phyloP scores from a whole-genome alignment of 2,888 invertebrate genomes.

The Athalia cordata region DNA sequence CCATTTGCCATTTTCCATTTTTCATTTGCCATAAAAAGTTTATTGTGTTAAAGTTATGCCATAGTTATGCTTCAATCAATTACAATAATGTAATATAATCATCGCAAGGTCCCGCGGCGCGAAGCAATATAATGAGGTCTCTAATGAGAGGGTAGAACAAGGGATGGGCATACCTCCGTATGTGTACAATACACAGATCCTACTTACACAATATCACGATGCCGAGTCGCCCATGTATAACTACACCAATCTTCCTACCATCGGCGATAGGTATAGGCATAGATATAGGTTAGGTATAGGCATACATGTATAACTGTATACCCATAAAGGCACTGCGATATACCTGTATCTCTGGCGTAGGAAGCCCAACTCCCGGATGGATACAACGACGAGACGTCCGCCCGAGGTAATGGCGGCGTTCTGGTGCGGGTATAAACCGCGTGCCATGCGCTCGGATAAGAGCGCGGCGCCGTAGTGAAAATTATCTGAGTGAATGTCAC shows the following conservation, averaged over 20 bases:
- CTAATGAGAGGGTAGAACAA: slow-evolving; percentile 62
- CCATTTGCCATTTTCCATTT: neutral
- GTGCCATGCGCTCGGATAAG: slow-evolving; percentile 28
- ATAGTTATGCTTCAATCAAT: slow-evolving; percentile 64
- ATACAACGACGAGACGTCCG: slow-evolving; percentile 28
- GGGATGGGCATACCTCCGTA: slow-evolving; percentile 36
- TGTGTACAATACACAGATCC: neutral
- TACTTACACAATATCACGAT: neutral
- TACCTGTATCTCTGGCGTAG: neutral
- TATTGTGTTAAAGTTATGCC: slow-evolving; percentile 66
- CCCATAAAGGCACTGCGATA: neutral
- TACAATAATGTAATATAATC: slow-evolving; percentile 70
- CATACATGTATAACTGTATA: neutral
- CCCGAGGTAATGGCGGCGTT: slow-evolving; percentile 36
- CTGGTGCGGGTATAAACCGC: neutral
- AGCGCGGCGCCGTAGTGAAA: slow-evolving; percentile 29
- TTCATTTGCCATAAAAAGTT: slow-evolving; percentile 62
- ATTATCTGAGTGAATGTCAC: slow-evolving; percentile 34
- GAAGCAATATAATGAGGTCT: slow-evolving; percentile 61
- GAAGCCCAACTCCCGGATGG: slow-evolving; percentile 17
- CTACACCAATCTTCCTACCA: neutral
- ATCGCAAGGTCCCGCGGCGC: slow-evolving; percentile 56
- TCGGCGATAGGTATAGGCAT: neutral
- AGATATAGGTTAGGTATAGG: neutral
- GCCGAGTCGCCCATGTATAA: slow-evolving; percentile 5